Conservation (phyloP, 2,113 vertebrate species). For the Chroicocephalus ridibundus region DNA sequence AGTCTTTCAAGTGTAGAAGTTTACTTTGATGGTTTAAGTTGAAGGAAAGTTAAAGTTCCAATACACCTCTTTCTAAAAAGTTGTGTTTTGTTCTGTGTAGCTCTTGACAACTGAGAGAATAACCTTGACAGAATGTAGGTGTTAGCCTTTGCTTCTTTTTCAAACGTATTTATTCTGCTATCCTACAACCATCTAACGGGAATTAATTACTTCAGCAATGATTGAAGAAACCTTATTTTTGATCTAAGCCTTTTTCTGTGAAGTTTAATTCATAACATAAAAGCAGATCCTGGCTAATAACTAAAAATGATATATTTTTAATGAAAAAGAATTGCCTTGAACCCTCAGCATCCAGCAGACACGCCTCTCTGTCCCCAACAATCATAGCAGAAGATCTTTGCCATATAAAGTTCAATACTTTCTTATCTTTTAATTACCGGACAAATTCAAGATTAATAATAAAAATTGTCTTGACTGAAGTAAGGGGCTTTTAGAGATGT, state of each 20-base stretch:
- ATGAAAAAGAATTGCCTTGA: not conserved
- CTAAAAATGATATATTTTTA: not conserved
- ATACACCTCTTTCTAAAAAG: not conserved
- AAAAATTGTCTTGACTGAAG: not conserved
- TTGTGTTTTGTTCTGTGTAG: not conserved
- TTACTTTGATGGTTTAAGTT: not conserved
- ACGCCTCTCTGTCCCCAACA: not conserved
- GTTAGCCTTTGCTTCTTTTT: not conserved
- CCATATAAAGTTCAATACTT: not conserved
- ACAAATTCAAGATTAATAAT: not conserved
- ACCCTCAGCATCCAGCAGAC: not conserved
- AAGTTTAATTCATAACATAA: not conserved
- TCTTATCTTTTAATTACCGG: not conserved
- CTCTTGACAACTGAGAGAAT: not conserved
- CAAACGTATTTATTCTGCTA: not conserved
- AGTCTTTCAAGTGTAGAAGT: not conserved
- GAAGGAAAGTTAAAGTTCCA: not conserved
- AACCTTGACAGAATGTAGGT: not conserved
- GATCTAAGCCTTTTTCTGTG: conserved; percentile 12
- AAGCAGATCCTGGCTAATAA: not conserved
- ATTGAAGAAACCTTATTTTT: conserved; percentile 5
- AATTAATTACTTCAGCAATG: conserved; percentile 4
- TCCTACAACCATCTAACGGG: not conserved
- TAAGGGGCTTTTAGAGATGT: not conserved
- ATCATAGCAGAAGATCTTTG: not conserved